Base-by-base conservation (phyloP, 2,797 vertebrate genomes). In the Danio albolineatus region DNA sequence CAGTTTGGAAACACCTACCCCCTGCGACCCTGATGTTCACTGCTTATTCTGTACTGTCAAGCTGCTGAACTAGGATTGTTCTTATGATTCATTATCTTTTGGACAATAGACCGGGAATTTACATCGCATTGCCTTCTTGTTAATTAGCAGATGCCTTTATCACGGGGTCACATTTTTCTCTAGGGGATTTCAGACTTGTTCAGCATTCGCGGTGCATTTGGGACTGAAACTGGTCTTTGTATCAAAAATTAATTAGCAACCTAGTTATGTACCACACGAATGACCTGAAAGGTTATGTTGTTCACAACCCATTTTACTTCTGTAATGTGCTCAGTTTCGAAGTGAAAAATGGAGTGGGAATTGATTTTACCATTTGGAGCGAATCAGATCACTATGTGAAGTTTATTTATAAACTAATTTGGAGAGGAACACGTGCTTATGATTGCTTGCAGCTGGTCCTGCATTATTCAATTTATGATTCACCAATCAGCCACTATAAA, bases 231-330 rank as follows among this genome's bases (percentile, higher is more conserved):
- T 36, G 5, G 16, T 10, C 36, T 70, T 70, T 53, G 0, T 53
- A 19, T 71, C n/a, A 14, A 8, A 28, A 46, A 73, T 44, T 57
- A 73, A 73, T 73, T 57, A 4, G 17, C 13, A 76, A 38, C 48
- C 62, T 64, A 54, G 60, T 64, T 64, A 54, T 51, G 36, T n/a
- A 41, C 73, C 59, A 39, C n/a, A 38, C 12, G 56, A 28, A 17
- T 10, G 64, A 66, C 13, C 16, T 17, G 13, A 61, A 46, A 56
- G 9, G 10, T 36, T 12, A 65, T 6, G 0, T 62, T 21, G 0
- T 16, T 53, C 48, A 51, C 12, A 12, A n/a, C 41, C 17, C 41
- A 59, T 59, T 73, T 73, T 4, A 46, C 54, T 44, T 41, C 17
- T 13, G 12, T 12, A 39, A 9, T 17, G 60, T 7, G 2, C 4